A percentile compares a stretch with the other conserved stretches of the same genome.
These are phyloP conservation scores for Papilio protenor DNA, from an alignment of 2,888 invertebrate species.

Conservation along the genomic window DNA sequence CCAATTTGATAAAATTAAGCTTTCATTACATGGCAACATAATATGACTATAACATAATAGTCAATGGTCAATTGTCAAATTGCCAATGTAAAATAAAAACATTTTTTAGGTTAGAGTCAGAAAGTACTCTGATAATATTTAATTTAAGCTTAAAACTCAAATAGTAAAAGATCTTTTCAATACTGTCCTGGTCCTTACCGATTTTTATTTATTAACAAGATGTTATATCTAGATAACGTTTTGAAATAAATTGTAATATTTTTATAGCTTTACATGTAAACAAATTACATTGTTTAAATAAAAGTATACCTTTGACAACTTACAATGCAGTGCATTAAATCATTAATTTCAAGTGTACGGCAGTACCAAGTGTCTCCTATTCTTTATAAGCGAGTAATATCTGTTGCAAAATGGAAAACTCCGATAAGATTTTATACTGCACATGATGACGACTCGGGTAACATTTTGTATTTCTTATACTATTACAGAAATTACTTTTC, in stretches of 20 bases:
- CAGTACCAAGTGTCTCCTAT: conserved; percentile 5
- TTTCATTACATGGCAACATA: background rate
- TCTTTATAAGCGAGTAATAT: conserved; percentile 20
- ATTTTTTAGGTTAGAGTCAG: background rate
- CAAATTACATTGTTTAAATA: background rate
- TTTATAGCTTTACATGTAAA: background rate
- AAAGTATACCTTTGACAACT: background rate
- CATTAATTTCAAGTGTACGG: conserved; percentile 32
- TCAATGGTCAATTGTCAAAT: background rate
- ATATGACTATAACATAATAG: background rate
- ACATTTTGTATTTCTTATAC: background rate
- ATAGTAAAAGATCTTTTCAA: background rate
- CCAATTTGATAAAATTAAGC: too few relatives aligned
- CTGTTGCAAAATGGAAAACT: conserved; percentile 6
- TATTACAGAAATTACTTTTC: too few relatives aligned
- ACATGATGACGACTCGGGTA: conserved; percentile 38
- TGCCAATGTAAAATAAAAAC: background rate
- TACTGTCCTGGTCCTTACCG: background rate
- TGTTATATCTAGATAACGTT: background rate
- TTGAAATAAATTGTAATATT: background rate
- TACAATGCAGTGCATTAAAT: conserved; percentile 41
- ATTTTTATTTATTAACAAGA: background rate
- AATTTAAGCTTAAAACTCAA: background rate
- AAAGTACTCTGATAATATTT: background rate
- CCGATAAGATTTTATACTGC: conserved; percentile 24